Conservation (phyloP, 2,113 vertebrate genomes). For the Melanotaenia duboulayi region DNA sequence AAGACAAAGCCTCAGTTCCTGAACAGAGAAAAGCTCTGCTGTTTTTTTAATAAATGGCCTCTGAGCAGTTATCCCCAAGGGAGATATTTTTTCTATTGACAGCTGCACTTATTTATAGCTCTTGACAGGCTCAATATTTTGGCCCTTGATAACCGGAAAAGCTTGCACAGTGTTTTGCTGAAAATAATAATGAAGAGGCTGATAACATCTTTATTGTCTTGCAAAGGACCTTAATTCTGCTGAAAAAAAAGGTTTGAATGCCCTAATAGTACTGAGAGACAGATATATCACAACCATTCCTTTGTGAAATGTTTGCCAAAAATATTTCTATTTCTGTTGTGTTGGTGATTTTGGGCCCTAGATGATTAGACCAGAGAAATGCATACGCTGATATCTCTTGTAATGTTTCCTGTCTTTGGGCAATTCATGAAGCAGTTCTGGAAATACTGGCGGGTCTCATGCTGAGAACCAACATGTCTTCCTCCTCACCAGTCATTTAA, state of each 20-base stretch:
- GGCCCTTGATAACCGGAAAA: conserved; percentile 45
- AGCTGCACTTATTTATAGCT: conserved; percentile 63
- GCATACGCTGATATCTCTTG: neutral
- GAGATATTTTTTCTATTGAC: conserved; percentile 52
- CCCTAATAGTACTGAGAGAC: conserved; percentile 11
- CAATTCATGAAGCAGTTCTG: conserved; percentile 31
- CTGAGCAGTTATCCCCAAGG: conserved; percentile 43
- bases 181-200: conserved; percentile 17
- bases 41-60: conserved; percentile 38
- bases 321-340: conserved; percentile 20
- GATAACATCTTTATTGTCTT: conserved; percentile 47
- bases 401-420: conserved; percentile 34
- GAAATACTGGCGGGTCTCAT: conserved; percentile 54
- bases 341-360: neutral
- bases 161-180: conserved; percentile 13
- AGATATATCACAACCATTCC: conserved; percentile 18
- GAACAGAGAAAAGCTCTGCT: conserved; percentile 21
- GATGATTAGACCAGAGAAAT: conserved; percentile 28
- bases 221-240: conserved; percentile 31
- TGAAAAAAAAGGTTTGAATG: conserved; percentile 15
- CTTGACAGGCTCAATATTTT: conserved; percentile 54
- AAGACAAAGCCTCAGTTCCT: conserved; percentile 41
- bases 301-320: conserved; percentile 41
- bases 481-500: conserved; percentile 65
- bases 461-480: conserved; percentile 70